These are phyloP conservation scores for Nixonia krombeini DNA, from an alignment of 1,140 invertebrate genomes.

Conservation along the genomic window DNA sequence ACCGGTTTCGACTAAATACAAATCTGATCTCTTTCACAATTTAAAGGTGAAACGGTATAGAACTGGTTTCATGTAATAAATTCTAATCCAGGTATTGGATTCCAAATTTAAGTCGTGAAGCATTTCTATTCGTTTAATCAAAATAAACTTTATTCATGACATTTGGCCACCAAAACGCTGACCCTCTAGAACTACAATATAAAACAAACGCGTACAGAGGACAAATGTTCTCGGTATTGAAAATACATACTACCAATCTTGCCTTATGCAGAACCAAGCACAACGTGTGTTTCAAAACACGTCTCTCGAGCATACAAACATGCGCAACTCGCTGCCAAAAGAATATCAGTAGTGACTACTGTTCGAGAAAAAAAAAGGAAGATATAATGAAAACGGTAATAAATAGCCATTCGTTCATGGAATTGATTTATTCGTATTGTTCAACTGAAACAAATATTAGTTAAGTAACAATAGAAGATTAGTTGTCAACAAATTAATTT, in stretches of 20 bases:
- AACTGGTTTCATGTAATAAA: too few relatives aligned
- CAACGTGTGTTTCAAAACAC: slow-evolving; percentile 25
- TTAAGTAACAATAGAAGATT: slow-evolving; percentile 59
- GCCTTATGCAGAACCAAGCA: slow-evolving; percentile 17
- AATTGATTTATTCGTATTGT: slow-evolving; percentile 45
- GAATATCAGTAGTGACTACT: too few relatives aligned
- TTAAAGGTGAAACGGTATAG: too few relatives aligned
- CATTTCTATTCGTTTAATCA: slow-evolving; percentile 67
- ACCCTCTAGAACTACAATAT: slow-evolving; percentile 21
- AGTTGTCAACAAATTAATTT: slow-evolving; percentile 54
- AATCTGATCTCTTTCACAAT: too few relatives aligned
- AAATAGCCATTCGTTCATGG: slow-evolving; percentile 14
- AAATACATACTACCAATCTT: slow-evolving; percentile 25
- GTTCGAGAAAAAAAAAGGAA: slow-evolving; percentile 2
- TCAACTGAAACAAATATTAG: slow-evolving; percentile 53
- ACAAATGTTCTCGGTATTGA: slow-evolving; percentile 27
- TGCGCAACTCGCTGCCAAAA: slow-evolving; percentile 2
- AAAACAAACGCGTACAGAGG: slow-evolving; percentile 25
- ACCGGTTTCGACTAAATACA: too few relatives aligned
- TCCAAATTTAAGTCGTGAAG: too few relatives aligned
- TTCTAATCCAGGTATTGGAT: too few relatives aligned
- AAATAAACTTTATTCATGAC: slow-evolving; percentile 64
- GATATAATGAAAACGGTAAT: slow-evolving; percentile 11
- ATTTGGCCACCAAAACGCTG: slow-evolving; percentile 28
- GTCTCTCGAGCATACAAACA: slow-evolving; percentile 3